Base-by-base conservation (phyloP, 2,113 vertebrate species). In the Phalacrocorax aristotelis region DNA sequence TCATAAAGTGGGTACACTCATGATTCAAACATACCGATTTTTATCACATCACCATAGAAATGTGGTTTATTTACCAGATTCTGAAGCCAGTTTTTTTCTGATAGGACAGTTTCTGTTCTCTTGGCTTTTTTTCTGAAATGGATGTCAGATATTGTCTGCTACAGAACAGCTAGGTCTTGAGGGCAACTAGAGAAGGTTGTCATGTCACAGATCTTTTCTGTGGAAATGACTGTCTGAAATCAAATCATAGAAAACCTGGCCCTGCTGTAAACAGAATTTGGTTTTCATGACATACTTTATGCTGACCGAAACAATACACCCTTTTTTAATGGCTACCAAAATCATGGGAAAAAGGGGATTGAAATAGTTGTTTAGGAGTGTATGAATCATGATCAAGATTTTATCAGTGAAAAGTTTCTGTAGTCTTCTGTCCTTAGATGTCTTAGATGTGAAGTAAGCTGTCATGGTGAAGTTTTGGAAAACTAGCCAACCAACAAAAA, bases 71-170 rank as follows among this genome's bases (percentile, higher is more conserved):
- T 84, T 82, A 42, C 51, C 48, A 38, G 54, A 64, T 62, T 62
- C 58, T 87, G 42, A 90, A 75, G 55, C 17, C 11, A 0, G 38
- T 36, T 70, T 52, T 70, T 71, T 92, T 62, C 29, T 64, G 46
- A 62, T 25, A 91, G 75, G 66, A 87, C 64, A 77, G 32, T 85
- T 72, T 81, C 49, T 89, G 10, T 84, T 93, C 75, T 69, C 66
- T 48, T 82, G 49, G 20, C 40, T 94, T 94, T 89, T 89, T 93
- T 91, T 83, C 76, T 70, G 38, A 83, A 60, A 52, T 72, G 58
- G 54, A 72, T 95, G 89, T 96, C 91, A 87, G 62, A 80, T 80
- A 88, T 25, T 77, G 75, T 38, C 75, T 93, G 75, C 74, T 70
- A 29, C 48, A 62, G 65, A 91, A 12, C 38, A 83, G 26, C 38